A percentile compares a stretch with the other conserved stretches of the same genome.
phyloP scores from a whole-genome alignment of 2,113 vertebrate species.

The Phodopus roborovskii region DNA sequence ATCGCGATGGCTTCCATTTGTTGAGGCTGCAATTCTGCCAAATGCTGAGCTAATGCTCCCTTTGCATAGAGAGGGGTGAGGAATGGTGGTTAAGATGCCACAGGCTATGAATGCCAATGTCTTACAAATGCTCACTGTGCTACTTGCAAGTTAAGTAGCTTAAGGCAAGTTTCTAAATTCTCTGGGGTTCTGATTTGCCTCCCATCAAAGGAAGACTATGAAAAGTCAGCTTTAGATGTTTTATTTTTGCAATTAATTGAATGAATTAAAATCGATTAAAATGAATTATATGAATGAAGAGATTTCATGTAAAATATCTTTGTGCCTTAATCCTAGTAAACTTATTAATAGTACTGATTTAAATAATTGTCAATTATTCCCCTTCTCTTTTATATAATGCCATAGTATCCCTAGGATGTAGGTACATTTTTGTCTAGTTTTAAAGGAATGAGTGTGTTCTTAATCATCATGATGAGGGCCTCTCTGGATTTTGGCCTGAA shows the following conservation, averaged over 20 bases:
- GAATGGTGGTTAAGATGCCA: neutral
- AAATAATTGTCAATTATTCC: neutral
- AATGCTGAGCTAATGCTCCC: neutral
- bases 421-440: neutral
- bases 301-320: neutral
- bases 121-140: neutral
- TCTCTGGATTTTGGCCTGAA: neutral
- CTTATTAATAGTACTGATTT: neutral
- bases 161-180: neutral
- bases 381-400: neutral
- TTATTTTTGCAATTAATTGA: neutral
- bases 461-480: neutral
- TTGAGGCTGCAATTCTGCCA: neutral
- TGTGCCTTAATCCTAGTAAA: neutral
- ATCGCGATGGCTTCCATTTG: neutral
- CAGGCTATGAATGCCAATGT: neutral
- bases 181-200: neutral
- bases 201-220: neutral
- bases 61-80: neutral
- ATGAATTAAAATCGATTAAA: neutral
- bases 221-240: neutral
- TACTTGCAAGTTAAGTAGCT: neutral
- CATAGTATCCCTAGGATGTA: neutral
- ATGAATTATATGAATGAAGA: neutral
- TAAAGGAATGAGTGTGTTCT: neutral